Evolutionary conservation across 2,797 vertebrate genomes (phyloP).

Genomic region (Tadarida brasiliensis): DNA sequence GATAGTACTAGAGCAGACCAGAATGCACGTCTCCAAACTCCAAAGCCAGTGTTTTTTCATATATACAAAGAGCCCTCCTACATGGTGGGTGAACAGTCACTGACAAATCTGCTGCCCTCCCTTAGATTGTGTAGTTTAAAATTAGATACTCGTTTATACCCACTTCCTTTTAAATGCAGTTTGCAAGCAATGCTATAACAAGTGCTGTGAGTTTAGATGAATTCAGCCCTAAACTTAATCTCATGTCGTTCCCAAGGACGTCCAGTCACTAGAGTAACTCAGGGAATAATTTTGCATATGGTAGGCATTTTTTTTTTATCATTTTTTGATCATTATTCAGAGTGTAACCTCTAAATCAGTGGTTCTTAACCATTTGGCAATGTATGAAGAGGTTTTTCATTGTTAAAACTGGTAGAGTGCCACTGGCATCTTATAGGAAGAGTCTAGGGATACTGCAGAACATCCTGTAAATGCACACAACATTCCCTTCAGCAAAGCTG

Average conservation of each 20-base stretch:
- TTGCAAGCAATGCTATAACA: not conserved
- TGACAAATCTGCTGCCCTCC: not conserved
- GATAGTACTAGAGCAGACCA: not conserved
- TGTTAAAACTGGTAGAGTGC: not conserved
- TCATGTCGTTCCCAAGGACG: not conserved
- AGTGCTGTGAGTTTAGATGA: not conserved
- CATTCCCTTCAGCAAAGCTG: not conserved
- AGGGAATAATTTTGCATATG: not conserved
- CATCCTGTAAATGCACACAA: not conserved
- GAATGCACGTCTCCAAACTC: not conserved
- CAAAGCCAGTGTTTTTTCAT: not conserved
- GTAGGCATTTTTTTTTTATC: not conserved
- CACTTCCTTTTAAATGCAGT: conserved; percentile 6
- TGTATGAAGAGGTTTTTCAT: not conserved
- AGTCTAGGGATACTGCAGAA: not conserved
- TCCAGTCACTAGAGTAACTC: not conserved
- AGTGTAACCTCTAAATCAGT: not conserved
- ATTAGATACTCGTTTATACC: not conserved
- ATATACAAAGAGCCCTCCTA: not conserved
- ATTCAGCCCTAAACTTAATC: not conserved
- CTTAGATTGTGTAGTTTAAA: conserved; percentile 21
- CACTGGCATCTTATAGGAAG: not conserved
- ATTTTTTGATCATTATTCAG: not conserved
- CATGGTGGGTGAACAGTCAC: not conserved
- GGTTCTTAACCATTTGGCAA: not conserved